phyloP scores from a whole-genome alignment of 2,888 invertebrate species.

The Yponomeuta plumbellus region DNA sequence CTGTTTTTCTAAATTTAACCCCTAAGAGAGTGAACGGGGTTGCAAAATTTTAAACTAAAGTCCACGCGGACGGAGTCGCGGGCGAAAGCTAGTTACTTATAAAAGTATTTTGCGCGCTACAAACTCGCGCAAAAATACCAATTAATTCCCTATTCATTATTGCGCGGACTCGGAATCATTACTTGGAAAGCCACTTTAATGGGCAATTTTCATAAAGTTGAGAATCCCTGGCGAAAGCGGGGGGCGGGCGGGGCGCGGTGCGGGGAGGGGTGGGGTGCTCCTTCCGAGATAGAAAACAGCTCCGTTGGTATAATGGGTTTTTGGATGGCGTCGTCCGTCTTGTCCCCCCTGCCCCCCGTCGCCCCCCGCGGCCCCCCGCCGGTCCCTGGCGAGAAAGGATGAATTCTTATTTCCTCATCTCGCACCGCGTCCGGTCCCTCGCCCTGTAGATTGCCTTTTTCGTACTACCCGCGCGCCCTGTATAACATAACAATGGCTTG shows the following conservation, averaged over 20 bases:
- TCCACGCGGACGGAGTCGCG: no score
- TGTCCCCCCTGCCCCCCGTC: conserved; percentile 58
- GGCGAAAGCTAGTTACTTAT: no score
- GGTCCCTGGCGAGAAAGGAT: conserved; percentile 70
- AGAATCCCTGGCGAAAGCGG: conserved; percentile 53
- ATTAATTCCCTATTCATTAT: conserved; percentile 74
- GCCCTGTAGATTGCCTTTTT: conserved; percentile 72
- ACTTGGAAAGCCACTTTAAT: conserved; percentile 76
- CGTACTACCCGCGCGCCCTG: conserved; percentile 63
- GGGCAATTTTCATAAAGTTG: conserved; percentile 75
- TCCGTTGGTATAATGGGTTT: conserved; percentile 82
- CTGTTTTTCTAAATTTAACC: no score
- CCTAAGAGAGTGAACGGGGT: no score
- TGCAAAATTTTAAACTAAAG: no score
- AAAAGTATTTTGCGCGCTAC: not conserved
- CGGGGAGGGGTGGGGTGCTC: conserved; percentile 50
- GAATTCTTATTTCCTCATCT: conserved; percentile 78
- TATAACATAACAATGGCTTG: conserved; percentile 74
- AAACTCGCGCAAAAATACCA: not conserved
- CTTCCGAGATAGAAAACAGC: conserved; percentile 78
- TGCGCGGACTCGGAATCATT: conserved; percentile 70
- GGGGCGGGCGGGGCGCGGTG: conserved; percentile 38
- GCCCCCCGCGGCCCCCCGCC: conserved; percentile 30
- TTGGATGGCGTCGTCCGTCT: conserved; percentile 84
- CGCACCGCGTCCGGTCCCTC: conserved; percentile 68